phyloP scores from a whole-genome alignment of 2,797 vertebrate genomes.

The Pantherophis vulpinus region DNA sequence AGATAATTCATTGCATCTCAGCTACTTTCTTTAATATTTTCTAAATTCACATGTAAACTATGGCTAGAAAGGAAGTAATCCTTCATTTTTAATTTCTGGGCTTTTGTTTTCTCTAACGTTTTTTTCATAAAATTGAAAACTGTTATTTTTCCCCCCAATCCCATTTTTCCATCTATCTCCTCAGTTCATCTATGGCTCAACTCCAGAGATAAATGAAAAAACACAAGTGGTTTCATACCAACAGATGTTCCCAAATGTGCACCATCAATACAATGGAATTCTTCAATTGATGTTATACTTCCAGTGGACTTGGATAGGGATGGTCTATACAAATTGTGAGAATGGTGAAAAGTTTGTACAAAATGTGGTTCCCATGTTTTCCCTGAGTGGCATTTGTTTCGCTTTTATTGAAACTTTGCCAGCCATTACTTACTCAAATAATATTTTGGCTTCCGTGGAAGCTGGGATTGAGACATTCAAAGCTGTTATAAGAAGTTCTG shows the following conservation, averaged over 20 bases:
- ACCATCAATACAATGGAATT: neutral
- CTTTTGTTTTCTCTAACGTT: neutral
- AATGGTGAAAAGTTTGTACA: too few relatives aligned
- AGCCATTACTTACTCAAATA: neutral
- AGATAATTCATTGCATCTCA: neutral
- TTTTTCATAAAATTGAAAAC: neutral
- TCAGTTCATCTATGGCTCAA: neutral
- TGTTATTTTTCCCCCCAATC: neutral
- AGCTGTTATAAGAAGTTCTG: rapidly evolving
- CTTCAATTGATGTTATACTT: neutral
- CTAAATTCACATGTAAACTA: neutral
- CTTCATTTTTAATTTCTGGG: neutral
- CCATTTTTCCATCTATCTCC: neutral
- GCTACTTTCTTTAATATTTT: neutral
- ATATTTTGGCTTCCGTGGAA: neutral
- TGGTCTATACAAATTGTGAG: too few relatives aligned
- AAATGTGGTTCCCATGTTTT: too few relatives aligned
- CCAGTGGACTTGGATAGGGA: too few relatives aligned
- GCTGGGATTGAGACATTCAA: neutral
- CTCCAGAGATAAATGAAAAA: neutral
- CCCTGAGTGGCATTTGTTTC: too few relatives aligned
- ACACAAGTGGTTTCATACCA: neutral
- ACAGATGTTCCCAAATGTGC: neutral
- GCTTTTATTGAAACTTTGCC: neutral
- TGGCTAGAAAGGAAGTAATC: neutral